Percentiles rank a stretch among this genome's conserved stretches.
Evolutionary conservation across 92 coral and sea anemone genomes (phyloP).

Genomic region (Paramuricea clavata): DNA sequence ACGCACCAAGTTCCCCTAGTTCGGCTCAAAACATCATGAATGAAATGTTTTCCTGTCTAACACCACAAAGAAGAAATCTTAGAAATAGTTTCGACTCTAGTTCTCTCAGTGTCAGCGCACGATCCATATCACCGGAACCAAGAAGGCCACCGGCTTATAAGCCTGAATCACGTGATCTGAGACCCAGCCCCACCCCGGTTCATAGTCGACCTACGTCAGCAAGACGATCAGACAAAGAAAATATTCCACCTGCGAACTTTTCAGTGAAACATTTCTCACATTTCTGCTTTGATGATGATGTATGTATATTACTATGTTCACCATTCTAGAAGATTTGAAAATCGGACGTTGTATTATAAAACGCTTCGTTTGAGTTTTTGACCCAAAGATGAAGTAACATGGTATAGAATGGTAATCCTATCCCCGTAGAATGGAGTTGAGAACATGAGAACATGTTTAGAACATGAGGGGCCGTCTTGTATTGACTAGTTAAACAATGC

Average conservation of each 20-base stretch:
- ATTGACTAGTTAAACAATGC: too few species aligned
- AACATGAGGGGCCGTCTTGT: too few species aligned
- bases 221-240: conserved; percentile 65
- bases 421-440: too few species aligned
- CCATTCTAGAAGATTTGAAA: not conserved
- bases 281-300: conserved; percentile 95
- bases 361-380: too few species aligned
- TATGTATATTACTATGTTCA: conserved; percentile 40
- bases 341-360: too few species aligned
- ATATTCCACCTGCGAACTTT: conserved; percentile 66
- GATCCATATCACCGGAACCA: conserved; percentile 76
- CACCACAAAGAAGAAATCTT: conserved; percentile 32
- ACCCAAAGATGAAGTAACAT: too few species aligned
- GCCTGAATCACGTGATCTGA: conserved; percentile 59
- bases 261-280: conserved; percentile 89
- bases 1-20: not conserved
- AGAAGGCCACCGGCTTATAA: conserved; percentile 51
- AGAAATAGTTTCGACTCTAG: not conserved
- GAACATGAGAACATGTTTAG: too few species aligned
- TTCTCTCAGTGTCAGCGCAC: conserved; percentile 44
- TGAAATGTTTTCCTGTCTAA: conserved; percentile 43
- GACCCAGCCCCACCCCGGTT: conserved; percentile 84
- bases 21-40: conserved; percentile 17
- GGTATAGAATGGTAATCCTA: too few species aligned
- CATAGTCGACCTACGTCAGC: conserved; percentile 76